Evolutionary conservation across 2,888 invertebrate species (phyloP), one percentile per base, ranked within the genome.

Genomic region (Tinea trinotella): DNA sequence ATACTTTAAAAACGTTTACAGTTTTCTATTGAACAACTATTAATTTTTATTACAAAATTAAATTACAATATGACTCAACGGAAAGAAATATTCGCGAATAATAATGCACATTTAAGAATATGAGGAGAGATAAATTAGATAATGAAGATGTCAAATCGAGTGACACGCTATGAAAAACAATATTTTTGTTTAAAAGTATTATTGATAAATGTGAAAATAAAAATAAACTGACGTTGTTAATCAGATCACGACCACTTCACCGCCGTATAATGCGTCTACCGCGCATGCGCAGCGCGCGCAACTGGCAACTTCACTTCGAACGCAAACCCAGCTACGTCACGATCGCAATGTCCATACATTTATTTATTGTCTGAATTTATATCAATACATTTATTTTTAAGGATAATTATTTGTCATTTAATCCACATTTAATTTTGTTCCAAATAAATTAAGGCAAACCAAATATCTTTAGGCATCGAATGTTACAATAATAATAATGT

Each of bases 211-310:
- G 2, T 5, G 6, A 9, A 19, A 58, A 62, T 61, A 68, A 69
- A 68, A 74, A 73, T 71, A 71, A 78, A 82, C 84, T 73, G 68
- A 85, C 85, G 79, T 83, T 84, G 83, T 83, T 85, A 85, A 84
- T 82, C 82, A 84, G 84, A 85, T 85, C 84, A 82, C 76, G 74
- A 84, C 76, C 74, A 72, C 81, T 72, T 74, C 84, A 84, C 85
- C 84, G 84, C 84, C 84, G 83, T 83, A 70, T 82, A 80, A 24
- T 76, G 78, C 83, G 84, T 82, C 82, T 78, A 76, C 75, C 84
- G 83, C 84, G 85, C 85, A 83, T 69, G 83, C 85, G 84, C 85
- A 76, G 74, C 74, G 80, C 82, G 74, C 73, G 72, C 75, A 72
- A 85, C 85, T 85, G 84, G 81, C 77, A 76, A 84, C 84, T 85